Evolutionary conservation across 1,140 invertebrate genomes (phyloP).

Genomic region (Heliothis subflexa): DNA sequence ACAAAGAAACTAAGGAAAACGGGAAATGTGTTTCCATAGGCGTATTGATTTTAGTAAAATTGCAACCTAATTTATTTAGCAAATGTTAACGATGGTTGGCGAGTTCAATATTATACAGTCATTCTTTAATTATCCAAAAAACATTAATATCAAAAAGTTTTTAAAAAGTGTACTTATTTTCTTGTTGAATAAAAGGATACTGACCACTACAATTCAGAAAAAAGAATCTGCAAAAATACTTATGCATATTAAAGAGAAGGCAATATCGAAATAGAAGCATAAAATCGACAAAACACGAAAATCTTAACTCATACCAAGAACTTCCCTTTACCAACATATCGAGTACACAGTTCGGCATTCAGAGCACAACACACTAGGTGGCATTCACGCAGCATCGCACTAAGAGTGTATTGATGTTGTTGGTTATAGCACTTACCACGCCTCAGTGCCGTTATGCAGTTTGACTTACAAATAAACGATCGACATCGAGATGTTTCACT

Average conservation of each 20-base stretch:
- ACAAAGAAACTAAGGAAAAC: slow-evolving; percentile 17
- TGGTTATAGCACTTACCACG: slow-evolving; percentile 76
- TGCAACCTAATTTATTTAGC: neutral
- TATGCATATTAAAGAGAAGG: too few relatives aligned
- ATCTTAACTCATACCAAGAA: neutral
- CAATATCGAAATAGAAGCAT: too few relatives aligned
- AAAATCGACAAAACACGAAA: neutral
- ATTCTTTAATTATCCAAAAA: too few relatives aligned
- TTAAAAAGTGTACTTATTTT: too few relatives aligned
- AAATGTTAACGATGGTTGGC: too few relatives aligned
- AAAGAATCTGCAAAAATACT: too few relatives aligned
- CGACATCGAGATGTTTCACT: slow-evolving; percentile 72
- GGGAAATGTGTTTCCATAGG: neutral
- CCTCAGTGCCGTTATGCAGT: slow-evolving; percentile 70
- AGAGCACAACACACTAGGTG: slow-evolving; percentile 69
- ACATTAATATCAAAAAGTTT: too few relatives aligned
- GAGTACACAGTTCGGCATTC: slow-evolving; percentile 9
- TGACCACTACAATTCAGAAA: too few relatives aligned
- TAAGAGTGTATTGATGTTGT: slow-evolving; percentile 77
- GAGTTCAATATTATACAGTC: too few relatives aligned
- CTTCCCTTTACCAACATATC: neutral
- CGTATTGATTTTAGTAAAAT: neutral
- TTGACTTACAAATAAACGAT: slow-evolving; percentile 63
- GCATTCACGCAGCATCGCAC: slow-evolving; percentile 60
- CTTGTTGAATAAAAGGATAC: too few relatives aligned